phyloP scores from a whole-genome alignment of 1,140 invertebrate genomes.

The Leptinotarsa defecta region DNA sequence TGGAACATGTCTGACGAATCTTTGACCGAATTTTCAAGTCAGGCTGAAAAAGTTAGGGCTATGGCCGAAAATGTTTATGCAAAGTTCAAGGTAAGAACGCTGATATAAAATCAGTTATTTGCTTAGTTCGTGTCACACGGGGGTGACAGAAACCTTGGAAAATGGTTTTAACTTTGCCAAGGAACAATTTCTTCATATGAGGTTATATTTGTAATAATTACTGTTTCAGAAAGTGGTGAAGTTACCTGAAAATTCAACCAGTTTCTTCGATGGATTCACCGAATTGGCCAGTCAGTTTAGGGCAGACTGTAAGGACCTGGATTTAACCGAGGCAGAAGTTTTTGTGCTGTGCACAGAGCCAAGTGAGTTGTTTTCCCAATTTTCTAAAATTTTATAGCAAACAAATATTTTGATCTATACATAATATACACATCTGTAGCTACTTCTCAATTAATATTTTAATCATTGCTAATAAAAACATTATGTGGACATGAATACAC shows the following conservation, averaged over 20 bases:
- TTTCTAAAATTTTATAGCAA: neutral
- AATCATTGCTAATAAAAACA: neutral
- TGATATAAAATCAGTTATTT: too few species aligned
- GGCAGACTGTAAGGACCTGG: constrained; percentile 62
- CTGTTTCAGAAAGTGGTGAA: constrained; percentile 58
- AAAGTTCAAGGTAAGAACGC: constrained; percentile 38
- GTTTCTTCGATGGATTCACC: constrained; percentile 66
- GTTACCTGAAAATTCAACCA: constrained; percentile 55
- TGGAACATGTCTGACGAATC: constrained; percentile 72
- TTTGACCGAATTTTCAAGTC: constrained; percentile 65
- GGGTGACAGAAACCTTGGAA: too few species aligned
- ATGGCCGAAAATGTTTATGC: constrained; percentile 59
- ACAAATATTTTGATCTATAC: too few species aligned
- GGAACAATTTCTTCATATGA: neutral
- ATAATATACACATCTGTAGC: too few species aligned
- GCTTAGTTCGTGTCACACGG: too few species aligned
- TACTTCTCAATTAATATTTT: neutral
- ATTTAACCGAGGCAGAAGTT: constrained; percentile 62
- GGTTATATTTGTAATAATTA: neutral
- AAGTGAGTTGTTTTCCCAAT: constrained; percentile 47
- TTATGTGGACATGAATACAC: too few species aligned
- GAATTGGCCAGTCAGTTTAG: constrained; percentile 64
- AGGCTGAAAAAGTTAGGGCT: constrained; percentile 68
- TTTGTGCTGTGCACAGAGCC: constrained; percentile 60
- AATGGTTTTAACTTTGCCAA: neutral